A percentile compares a stretch with the other conserved stretches of the same genome.
Evolutionary conservation across 2,113 vertebrate genomes (phyloP).

Genomic region (Phyllopteryx taeniolatus): DNA sequence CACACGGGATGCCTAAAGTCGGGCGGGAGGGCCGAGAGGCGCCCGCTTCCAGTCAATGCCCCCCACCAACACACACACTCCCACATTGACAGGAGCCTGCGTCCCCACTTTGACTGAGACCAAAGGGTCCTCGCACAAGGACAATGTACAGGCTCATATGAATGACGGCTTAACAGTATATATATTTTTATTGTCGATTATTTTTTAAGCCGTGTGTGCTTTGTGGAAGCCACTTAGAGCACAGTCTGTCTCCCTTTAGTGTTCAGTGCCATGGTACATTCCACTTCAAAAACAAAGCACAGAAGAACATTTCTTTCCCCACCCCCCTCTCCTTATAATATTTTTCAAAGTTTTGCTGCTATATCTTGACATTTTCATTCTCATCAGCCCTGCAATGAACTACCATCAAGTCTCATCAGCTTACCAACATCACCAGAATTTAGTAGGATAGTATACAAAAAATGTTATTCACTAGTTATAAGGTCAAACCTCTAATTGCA

Average conservation of each 20-base stretch:
- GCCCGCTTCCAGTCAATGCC: slow-evolving; percentile 59
- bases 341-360: slow-evolving; percentile 14
- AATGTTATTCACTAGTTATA: not conserved
- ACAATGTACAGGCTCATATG: slow-evolving; percentile 46
- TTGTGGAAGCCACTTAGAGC: slow-evolving; percentile 49
- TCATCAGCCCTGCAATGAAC: slow-evolving; percentile 53
- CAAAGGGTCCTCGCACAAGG: slow-evolving; percentile 59
- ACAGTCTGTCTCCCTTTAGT: slow-evolving; percentile 68
- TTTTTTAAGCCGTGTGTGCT: slow-evolving; percentile 47
- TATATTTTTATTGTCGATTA: slow-evolving; percentile 25
- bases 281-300: slow-evolving; percentile 67
- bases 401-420: slow-evolving; percentile 34
- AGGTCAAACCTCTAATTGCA: not conserved
- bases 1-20: slow-evolving; percentile 67
- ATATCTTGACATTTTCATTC: slow-evolving; percentile 29
- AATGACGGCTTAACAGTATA: slow-evolving; percentile 41
- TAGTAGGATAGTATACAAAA: not conserved
- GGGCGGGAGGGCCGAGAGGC: slow-evolving; percentile 51
- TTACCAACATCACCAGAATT: not conserved
- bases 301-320: slow-evolving; percentile 51
- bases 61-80: not conserved
- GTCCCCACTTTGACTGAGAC: slow-evolving; percentile 54
- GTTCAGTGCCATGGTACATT: slow-evolving; percentile 72
- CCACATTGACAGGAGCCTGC: slow-evolving; percentile 49
- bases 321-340: not conserved